Evolutionary conservation across 1,140 invertebrate genomes (phyloP), one percentile per base, ranked within the genome.

Genomic region (Euwallacea fornicatus): DNA sequence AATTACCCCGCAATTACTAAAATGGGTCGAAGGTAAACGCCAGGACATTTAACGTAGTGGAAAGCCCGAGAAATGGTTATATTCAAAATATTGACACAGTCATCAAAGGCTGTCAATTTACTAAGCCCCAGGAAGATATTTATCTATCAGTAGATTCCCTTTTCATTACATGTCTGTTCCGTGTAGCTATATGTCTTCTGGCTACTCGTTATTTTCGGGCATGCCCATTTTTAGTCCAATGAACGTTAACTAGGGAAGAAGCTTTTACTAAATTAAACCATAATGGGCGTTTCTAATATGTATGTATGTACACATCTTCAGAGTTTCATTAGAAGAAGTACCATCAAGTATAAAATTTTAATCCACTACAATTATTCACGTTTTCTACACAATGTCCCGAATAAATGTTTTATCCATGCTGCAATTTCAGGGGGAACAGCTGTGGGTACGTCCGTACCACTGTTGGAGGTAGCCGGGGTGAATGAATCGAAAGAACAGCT

Each of bases 401-500:
- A 10, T 13, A 16, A 6, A 62, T 62, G 11, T 43, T 62, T 7
- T 42, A 33, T 33, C 21, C 21, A 33, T 58, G 55, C 16, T 10
- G 55, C 42, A 64, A 13, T 42, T n/a, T n/a, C 47, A 44, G 13
- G 56, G 33, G 42, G 43, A 61, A 61, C 66, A 68, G 66, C 56
- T 68, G 66, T 60, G 66, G 64, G 47, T 46, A 16, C 21, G 21
- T 50, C 16, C 41, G 46, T 61, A 68, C 66, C 66, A 68, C 66
- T 42, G 58, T 53, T 53, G 58, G 55, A 60, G 66, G 58, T 68
- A 68, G 66, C 21, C 66, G 66, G 66, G 66, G 66, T 68, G 66
- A 68, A 68, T 68, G 58, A 60, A 68, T 21, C 58, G 43, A 68
- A 59, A n/a, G 53, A 60, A 60, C 66, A 68, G 66, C 66, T 68